Conservation (phyloP, 37 sponge, comb jelly and placozoan genomes). For the Aplysina aerophoba region DNA sequence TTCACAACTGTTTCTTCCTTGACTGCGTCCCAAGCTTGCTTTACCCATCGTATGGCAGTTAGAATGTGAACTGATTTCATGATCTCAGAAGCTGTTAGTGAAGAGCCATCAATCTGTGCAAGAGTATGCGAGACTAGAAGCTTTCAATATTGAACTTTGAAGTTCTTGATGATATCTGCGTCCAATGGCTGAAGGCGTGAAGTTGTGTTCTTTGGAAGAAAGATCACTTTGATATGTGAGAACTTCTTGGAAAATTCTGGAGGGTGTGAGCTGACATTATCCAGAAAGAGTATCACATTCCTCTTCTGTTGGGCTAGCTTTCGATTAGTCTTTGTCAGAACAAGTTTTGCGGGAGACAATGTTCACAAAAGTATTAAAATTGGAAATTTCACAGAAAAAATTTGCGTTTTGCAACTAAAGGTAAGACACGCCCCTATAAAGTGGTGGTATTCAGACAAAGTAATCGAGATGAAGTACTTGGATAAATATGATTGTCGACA, state of each 20-base stretch:
- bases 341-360: no score
- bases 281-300: constrained; percentile 34
- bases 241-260: constrained; percentile 29
- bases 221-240: constrained; percentile 21
- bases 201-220: constrained; percentile 29
- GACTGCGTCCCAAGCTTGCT: constrained; percentile 38
- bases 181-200: constrained; percentile 24
- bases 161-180: constrained; percentile 10
- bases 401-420: no score
- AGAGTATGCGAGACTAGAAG: constrained; percentile 5
- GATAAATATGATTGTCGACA: no score
- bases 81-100: constrained; percentile 30
- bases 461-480: no score
- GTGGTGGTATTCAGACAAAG: no score
- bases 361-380: no score
- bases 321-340: constrained; percentile 17
- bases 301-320: constrained; percentile 24
- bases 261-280: constrained; percentile 18
- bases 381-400: no score
- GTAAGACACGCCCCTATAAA: no score
- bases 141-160: constrained; percentile 38
- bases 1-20: constrained; percentile 14
- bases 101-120: constrained; percentile 35
- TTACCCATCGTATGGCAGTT: constrained; percentile 41
- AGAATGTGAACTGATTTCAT: constrained; percentile 28